Base-by-base conservation (phyloP, 2,113 vertebrate genomes). In the Clarias gariepinus region DNA sequence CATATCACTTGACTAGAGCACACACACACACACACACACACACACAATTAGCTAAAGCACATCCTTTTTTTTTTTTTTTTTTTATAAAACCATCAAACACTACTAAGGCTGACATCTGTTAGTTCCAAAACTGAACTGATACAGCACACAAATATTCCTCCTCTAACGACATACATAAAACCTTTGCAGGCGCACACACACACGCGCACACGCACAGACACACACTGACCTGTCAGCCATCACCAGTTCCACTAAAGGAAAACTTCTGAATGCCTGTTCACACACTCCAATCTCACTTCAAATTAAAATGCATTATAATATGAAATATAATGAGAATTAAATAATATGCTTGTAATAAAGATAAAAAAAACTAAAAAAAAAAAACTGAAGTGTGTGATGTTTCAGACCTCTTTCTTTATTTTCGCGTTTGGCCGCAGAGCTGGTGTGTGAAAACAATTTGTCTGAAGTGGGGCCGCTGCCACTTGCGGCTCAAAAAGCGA, bases 151-250 rank as follows among this genome's bases (percentile, higher is more conserved):
- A 79, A 18, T 36, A 23, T 55, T 19, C 53, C 28, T 80, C 55
- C 28, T 60, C 60, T 36, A 80, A 58, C 28, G 18, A 60, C 28
- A 80, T 28, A 79, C 6, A 77, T 25, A 12, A 25, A 74, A 47
- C 4, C 36, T n/a, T 53, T 52, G 3, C 23, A 76, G 1, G 21
- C 41, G 19, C 10, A 25, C 68, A 33, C 36, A 23, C 36, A 73
- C 41, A 30, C 61, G 63, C 69, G 71, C 52, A 78, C 63, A 80
- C 85, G 55, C 73, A 52, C 73, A 76, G 10, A 79, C 69, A 68
- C 85, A 87, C 87, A 69, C 90, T 86, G 79, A 81, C 87, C 91
- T 91, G 90, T 92, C 88, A 89, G 91, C 87, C 86, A 87, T 73
- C 90, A 87, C 81, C 84, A 88, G 71, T 61, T 82, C 60, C 25